phyloP scores from a whole-genome alignment of 2,113 vertebrate species.

The Chrysemys picta region DNA sequence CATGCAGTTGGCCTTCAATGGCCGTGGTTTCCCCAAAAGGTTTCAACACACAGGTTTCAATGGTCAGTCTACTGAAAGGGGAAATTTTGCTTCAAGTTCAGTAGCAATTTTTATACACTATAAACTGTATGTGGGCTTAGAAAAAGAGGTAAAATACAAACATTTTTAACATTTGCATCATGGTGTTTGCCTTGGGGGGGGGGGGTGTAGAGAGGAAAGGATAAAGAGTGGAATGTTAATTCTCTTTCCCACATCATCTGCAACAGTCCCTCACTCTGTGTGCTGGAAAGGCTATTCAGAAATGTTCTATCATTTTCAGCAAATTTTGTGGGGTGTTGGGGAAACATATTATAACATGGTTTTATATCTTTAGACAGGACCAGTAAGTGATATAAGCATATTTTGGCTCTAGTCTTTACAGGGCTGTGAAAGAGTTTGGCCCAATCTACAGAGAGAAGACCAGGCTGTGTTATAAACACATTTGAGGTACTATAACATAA shows the following conservation, averaged over 20 bases:
- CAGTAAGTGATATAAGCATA: not conserved
- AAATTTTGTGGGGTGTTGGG: not conserved
- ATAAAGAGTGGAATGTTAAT: not conserved
- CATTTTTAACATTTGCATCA: not conserved
- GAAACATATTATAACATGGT: not conserved
- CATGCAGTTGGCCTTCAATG: not conserved
- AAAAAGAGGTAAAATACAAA: not conserved
- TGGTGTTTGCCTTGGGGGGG: not conserved
- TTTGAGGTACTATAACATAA: not conserved
- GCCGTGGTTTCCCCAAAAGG: not conserved
- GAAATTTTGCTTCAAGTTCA: not conserved
- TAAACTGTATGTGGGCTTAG: not conserved
- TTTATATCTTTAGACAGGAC: not conserved
- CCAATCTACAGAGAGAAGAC: not conserved
- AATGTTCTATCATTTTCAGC: not conserved
- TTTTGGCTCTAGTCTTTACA: not conserved
- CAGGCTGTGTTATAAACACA: not conserved
- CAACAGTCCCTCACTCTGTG: not conserved
- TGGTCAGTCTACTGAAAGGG: not conserved
- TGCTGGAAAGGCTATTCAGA: not conserved
- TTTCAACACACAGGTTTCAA: not conserved
- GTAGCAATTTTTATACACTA: not conserved
- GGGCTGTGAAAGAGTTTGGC: not conserved
- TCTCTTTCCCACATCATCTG: not conserved
- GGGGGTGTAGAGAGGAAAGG: not conserved